A percentile compares a stretch with the other conserved stretches of the same genome.
Conservation (phyloP, 2,113 vertebrate species). For the Stomatorhinus ivindoensis region DNA sequence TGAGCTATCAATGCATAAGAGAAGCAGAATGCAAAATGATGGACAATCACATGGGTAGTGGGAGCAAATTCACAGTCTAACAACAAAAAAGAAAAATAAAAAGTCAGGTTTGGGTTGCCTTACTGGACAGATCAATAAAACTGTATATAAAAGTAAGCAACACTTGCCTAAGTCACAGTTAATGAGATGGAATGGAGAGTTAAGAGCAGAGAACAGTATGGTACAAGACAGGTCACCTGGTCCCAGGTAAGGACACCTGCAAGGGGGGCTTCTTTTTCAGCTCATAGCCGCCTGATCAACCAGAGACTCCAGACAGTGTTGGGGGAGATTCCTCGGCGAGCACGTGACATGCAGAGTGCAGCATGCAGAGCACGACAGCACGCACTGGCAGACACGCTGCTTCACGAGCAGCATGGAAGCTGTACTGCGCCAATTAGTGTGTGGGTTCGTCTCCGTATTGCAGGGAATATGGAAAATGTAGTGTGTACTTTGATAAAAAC, state of each 20-base stretch:
- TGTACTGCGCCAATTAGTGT: background rate
- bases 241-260: background rate
- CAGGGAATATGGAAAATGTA: conserved; percentile 1
- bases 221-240: background rate
- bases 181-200: background rate
- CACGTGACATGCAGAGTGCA: background rate
- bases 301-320: background rate
- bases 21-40: background rate
- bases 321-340: background rate
- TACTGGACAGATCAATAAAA: background rate
- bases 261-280: background rate
- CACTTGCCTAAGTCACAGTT: background rate
- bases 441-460: background rate
- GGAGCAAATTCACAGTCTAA: background rate
- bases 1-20: background rate
- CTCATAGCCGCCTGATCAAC: background rate
- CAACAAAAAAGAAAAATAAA: background rate
- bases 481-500: conserved; percentile 29
- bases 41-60: background rate
- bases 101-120: background rate
- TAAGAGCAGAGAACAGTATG: background rate
- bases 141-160: background rate
- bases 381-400: background rate
- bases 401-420: background rate
- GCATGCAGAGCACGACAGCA: background rate